Base-by-base conservation (phyloP, 2,888 invertebrate genomes). In the Drosophila mayaguana region DNA sequence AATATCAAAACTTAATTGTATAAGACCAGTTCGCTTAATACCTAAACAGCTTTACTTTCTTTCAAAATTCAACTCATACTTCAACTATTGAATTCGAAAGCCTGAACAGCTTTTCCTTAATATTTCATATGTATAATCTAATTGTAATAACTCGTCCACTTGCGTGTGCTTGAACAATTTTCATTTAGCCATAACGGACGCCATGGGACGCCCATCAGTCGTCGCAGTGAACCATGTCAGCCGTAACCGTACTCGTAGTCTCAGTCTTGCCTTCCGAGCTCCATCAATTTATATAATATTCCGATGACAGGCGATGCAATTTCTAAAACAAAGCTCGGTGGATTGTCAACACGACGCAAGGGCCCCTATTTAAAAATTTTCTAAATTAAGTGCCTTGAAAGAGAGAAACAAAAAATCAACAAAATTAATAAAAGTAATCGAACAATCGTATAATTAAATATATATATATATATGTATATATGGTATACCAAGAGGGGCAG, bases 221-320 rank as follows among this genome's bases (percentile, higher is more conserved):
- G 72, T 59, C 40, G 76, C 83, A 86, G 73, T 81, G 89, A 88
- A 86, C 89, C 83, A 71, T 88, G 80, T 82, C 88, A 71, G 16
- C n/a, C 53, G 20, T 25, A 54, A 12, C 25, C 54, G 40, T 40
- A 28, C n/a, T 25, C 40, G 40, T 42, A 72, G 73, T 55, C 61
- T 38, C 18, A 68, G 72, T 3, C 54, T 40, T 54, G 40, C 54
- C 40, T 40, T 63, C 43, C 61, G 59, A 63, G 60, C 43, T 34
- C 42, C 16, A 50, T 60, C 55, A 61, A 72, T 51, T 67, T 70
- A 72, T 42, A 68, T 81, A 79, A 70, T 48, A 57, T 5, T 20
- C 42, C 18, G 42, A 38, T 61, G 56, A 69, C 55, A 74, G 79
- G 78, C 78, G 63, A 71, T 72, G 63, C 46, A 66, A 71, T 59